A percentile compares a stretch with the other conserved stretches of the same genome.
These are phyloP conservation scores for Luidia sarsii DNA, from an alignment of 53 echinoderm and acorn worm species.

Conservation along the genomic window DNA sequence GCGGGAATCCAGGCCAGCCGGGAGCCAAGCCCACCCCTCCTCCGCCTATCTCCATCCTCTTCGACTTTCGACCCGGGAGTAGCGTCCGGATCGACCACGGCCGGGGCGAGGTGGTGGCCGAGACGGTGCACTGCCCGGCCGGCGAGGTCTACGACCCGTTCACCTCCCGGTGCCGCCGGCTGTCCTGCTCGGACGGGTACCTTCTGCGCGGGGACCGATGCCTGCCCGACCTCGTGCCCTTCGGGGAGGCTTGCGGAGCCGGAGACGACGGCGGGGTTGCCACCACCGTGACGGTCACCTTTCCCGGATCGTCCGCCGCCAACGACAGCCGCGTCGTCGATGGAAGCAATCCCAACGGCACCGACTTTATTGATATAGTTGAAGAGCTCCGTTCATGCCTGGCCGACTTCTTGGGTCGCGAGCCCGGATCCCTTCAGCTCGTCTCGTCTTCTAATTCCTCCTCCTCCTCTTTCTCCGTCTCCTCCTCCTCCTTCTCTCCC, in stretches of 20 bases:
- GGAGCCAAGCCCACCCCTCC: neutral
- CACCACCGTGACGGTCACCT: constrained; percentile 2
- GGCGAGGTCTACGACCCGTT: constrained; percentile 57
- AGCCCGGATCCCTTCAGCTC: neutral
- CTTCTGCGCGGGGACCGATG: constrained; percentile 8
- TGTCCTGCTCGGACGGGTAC: constrained; percentile 45
- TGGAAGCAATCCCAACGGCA: too few relatives aligned
- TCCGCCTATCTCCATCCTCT: constrained; percentile 48
- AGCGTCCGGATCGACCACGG: constrained; percentile 10
- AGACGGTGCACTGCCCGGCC: constrained; percentile 19
- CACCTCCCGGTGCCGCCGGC: constrained; percentile 7
- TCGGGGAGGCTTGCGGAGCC: constrained; percentile 42
- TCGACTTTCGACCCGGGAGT: constrained; percentile 45
- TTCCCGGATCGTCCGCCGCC: too few relatives aligned
- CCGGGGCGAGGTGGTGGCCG: neutral
- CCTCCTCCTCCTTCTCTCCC: neutral
- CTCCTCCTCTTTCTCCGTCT: neutral
- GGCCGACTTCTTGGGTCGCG: constrained; percentile 11
- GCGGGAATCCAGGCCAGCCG: neutral
- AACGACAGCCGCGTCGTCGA: too few relatives aligned
- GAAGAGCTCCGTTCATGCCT: too few relatives aligned
- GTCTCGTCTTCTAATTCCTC: neutral
- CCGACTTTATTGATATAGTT: too few relatives aligned
- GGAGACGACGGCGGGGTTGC: neutral
- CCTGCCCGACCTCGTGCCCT: constrained; percentile 12